These are phyloP conservation scores for Cataglyphis hispanica DNA, from an alignment of 1,140 invertebrate genomes.

Conservation along the genomic window DNA sequence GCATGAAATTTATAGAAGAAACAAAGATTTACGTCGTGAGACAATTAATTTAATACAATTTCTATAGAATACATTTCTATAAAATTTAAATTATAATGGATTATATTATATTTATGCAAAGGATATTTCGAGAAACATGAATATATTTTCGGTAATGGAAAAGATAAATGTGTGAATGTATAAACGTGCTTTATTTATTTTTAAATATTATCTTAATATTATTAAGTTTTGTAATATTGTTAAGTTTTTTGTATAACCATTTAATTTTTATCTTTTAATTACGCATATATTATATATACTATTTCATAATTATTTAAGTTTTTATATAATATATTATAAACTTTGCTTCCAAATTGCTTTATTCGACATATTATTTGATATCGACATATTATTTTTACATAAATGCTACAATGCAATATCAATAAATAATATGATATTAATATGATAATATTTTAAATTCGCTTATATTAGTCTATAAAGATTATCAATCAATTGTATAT, in stretches of 20 bases:
- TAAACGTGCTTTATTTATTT: background rate
- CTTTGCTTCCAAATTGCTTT: background rate
- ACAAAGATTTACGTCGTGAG: slow-evolving; percentile 48
- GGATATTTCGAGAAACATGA: background rate
- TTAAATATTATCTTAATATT: background rate
- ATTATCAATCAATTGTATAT: background rate
- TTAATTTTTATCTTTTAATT: slow-evolving; percentile 3
- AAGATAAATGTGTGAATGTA: too few species aligned
- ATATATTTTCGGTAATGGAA: background rate
- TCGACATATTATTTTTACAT: background rate
- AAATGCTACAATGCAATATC: background rate
- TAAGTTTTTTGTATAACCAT: background rate
- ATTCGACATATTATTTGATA: background rate
- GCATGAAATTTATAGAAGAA: slow-evolving; percentile 45
- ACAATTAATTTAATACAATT: slow-evolving; percentile 50
- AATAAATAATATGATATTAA: background rate
- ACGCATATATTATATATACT: background rate
- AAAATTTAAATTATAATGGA: slow-evolving; percentile 37
- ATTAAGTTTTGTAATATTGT: background rate
- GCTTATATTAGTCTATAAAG: background rate
- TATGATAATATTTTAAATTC: background rate
- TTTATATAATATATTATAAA: slow-evolving; percentile 16
- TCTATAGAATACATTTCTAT: slow-evolving; percentile 12
- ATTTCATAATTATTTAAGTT: background rate
- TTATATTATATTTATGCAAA: slow-evolving; percentile 15